Percentiles rank a stretch among this genome's conserved stretches.
phyloP scores from a whole-genome alignment of 1,140 invertebrate genomes.

The Plodia interpunctella region DNA sequence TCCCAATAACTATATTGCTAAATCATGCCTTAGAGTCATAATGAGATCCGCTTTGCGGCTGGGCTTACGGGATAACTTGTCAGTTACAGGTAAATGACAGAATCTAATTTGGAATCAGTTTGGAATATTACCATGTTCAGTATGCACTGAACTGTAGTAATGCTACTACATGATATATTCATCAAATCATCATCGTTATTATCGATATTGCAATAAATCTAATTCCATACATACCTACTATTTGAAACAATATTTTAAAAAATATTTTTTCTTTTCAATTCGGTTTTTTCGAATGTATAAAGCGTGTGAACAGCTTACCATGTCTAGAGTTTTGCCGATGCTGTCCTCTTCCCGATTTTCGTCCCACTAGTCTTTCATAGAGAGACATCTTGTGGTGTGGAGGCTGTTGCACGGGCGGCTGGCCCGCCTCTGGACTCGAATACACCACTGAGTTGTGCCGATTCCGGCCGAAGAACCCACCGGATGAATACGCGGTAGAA shows the following conservation, averaged over 20 bases:
- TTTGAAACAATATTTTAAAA: too few species aligned
- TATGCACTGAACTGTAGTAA: too few species aligned
- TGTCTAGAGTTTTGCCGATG: constrained; percentile 80
- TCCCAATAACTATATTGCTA: too few species aligned
- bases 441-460: constrained; percentile 85
- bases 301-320: constrained; percentile 56
- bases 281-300: too few species aligned
- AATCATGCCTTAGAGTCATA: too few species aligned
- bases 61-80: too few species aligned
- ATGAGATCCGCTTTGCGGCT: too few species aligned
- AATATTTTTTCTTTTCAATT: too few species aligned
- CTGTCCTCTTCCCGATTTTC: constrained; percentile 85
- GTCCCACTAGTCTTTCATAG: constrained; percentile 87
- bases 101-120: background rate
- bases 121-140: background rate
- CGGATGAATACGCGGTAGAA: constrained; percentile 89
- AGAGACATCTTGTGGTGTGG: constrained; percentile 84
- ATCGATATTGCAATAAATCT: too few species aligned
- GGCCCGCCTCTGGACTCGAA: constrained; percentile 85
- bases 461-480: constrained; percentile 84
- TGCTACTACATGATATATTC: too few species aligned
- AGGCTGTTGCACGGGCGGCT: constrained; percentile 61
- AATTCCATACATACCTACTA: too few species aligned
- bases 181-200: too few species aligned
- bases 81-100: background rate